Percentiles rank a stretch among this genome's conserved stretches.
Conservation (phyloP, 2,888 invertebrate species). For the Tetranychus truncatus region DNA sequence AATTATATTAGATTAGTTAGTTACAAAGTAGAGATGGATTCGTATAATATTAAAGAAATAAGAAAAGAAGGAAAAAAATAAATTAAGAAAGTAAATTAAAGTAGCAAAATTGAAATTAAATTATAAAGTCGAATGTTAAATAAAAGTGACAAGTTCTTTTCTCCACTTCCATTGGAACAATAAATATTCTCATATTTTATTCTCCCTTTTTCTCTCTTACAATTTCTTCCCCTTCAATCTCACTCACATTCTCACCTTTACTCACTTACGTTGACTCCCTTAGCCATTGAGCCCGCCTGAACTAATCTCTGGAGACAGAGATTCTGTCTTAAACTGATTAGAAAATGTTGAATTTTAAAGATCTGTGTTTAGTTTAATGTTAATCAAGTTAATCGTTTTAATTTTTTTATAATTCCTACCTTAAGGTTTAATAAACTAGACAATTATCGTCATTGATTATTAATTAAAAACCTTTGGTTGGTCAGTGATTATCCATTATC, state of each 20-base stretch:
- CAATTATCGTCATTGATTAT: too few relatives aligned
- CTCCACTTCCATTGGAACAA: not conserved
- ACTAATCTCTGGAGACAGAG: too few relatives aligned
- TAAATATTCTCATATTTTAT: not conserved
- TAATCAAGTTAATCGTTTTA: too few relatives aligned
- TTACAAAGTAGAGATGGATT: too few relatives aligned
- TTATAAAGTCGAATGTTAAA: not conserved
- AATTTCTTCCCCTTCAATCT: not conserved
- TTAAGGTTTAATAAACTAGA: too few relatives aligned
- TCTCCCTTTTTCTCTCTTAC: not conserved
- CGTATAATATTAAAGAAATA: too few relatives aligned
- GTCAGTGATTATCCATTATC: too few relatives aligned
- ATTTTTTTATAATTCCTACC: too few relatives aligned
- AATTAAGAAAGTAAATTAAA: not conserved
- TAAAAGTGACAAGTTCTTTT: not conserved
- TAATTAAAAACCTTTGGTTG: too few relatives aligned
- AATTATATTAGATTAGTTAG: too few relatives aligned
- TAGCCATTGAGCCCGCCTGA: not conserved
- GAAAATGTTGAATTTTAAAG: too few relatives aligned
- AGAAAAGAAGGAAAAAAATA: not conserved
- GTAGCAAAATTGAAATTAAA: not conserved
- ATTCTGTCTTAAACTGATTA: too few relatives aligned
- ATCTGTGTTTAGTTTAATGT: not conserved
- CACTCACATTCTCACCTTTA: not conserved
- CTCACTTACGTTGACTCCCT: not conserved